Conservation (phyloP, 2,888 invertebrate species). For the Halictus quadricinctus region DNA sequence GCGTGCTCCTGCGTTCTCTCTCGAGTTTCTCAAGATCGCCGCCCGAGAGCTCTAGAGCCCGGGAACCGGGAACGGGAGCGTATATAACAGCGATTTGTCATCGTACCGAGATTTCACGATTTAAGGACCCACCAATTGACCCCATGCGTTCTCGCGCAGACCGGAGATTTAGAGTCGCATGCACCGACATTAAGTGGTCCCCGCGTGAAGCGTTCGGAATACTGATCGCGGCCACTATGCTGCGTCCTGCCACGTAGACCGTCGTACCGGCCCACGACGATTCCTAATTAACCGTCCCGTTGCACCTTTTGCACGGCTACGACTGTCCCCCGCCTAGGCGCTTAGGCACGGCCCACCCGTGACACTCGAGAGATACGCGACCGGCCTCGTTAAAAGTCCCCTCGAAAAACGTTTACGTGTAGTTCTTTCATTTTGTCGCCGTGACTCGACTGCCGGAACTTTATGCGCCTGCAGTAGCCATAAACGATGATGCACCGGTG, state of each 20-base stretch:
- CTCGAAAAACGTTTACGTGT: too few species aligned
- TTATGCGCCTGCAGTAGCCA: background rate
- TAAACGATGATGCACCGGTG: too few species aligned
- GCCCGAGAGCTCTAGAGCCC: background rate
- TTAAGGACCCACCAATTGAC: slow-evolving; percentile 64
- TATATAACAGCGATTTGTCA: slow-evolving; percentile 65
- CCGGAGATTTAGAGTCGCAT: slow-evolving; percentile 45
- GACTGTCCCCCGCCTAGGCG: background rate
- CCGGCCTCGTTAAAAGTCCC: background rate
- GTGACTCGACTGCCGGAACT: background rate
- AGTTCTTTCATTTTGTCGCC: background rate
- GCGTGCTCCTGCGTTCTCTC: slow-evolving; percentile 10
- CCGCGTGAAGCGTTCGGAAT: slow-evolving; percentile 48
- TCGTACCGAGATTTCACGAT: slow-evolving; percentile 56
- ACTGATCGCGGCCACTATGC: slow-evolving; percentile 34
- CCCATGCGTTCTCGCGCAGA: slow-evolving; percentile 38
- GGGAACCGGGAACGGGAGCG: slow-evolving; percentile 47
- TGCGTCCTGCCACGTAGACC: slow-evolving; percentile 31
- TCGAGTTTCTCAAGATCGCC: slow-evolving; percentile 5
- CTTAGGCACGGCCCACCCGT: slow-evolving; percentile 38
- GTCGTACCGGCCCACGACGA: slow-evolving; percentile 17
- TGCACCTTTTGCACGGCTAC: slow-evolving; percentile 47
- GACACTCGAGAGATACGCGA: slow-evolving; percentile 17
- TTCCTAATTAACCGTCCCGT: slow-evolving; percentile 55
- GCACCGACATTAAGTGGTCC: slow-evolving; percentile 47